Evolutionary conservation across 2,113 vertebrate species (phyloP), one percentile per base, ranked within the genome.

Genomic region (Lethenteron reissneri): DNA sequence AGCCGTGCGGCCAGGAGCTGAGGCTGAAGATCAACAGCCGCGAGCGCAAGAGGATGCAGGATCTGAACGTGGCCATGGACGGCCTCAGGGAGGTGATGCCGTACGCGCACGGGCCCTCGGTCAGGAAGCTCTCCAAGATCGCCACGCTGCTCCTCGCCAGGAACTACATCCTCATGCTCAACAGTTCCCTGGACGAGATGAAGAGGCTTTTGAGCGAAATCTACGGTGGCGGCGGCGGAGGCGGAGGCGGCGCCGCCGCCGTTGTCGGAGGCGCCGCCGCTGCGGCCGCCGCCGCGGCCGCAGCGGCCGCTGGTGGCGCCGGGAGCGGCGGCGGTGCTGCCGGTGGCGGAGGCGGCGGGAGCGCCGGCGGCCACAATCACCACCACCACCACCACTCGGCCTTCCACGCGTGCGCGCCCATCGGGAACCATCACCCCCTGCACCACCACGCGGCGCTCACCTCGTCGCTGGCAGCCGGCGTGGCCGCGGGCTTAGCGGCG

Each of bases 81-180:
- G 83, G 84, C 64, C 83, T 86, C 71, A 76, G 85, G 19, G 85
- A 85, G 74, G 85, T 87, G 70, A 86, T 87, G 85, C 85, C 85
- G 3, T 85, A 84, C 2, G 82, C 84, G 41, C 83, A 85, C 1
- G 92, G 94, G 41, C 84, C 85, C 2, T 84, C 85, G 0, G 84
- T 86, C n/a, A 82, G 85, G 62, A 86, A 87, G 77, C 80, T 86
- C 14, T 86, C 85, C 2, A 87, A 87, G 70, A 87, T 87, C 77
- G 84, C 85, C 74, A 86, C 85, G 11, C 73, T 87, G 76, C 76
- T 86, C 12, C 75, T 86, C 13, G 85, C 85, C 70, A 81, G 85
- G n/a, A 86, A 84, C 78, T 86, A 85, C 79, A 86, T 86, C 76
- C 81, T 86, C 58, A 85, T 85, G 84, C 80, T 86, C 71, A 83